A percentile compares a stretch with the other conserved stretches of the same genome.
phyloP scores from a whole-genome alignment of 2,797 vertebrate genomes.

The Ctenosaura bakeri region DNA sequence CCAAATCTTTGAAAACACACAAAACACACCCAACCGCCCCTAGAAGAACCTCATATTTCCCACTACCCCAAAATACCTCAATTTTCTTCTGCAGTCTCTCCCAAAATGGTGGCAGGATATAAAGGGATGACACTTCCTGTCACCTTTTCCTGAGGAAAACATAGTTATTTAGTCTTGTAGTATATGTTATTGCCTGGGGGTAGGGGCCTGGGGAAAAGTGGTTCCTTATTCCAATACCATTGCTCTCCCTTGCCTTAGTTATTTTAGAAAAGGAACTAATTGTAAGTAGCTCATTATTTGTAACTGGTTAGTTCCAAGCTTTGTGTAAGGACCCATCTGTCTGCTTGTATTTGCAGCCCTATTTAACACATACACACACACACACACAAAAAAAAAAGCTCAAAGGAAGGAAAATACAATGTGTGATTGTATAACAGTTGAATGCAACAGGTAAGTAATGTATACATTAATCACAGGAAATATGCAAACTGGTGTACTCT shows the following conservation, averaged over 20 bases:
- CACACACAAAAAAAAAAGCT: conserved; percentile 57
- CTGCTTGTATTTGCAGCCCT: conserved; percentile 29
- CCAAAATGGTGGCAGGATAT: no score
- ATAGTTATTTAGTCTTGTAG: no score
- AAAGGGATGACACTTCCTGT: no score
- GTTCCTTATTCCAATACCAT: no score
- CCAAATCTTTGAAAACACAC: no score
- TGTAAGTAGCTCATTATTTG: background rate
- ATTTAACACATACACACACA: conserved; percentile 21
- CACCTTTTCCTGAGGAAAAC: no score
- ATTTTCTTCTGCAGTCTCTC: no score
- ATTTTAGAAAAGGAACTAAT: background rate
- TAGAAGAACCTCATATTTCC: no score
- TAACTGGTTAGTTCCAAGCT: background rate
- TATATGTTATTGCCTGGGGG: no score
- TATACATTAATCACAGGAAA: background rate
- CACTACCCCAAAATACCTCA: no score
- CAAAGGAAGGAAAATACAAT: background rate
- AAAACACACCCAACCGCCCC: no score
- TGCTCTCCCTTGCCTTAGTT: background rate
- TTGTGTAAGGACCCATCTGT: background rate
- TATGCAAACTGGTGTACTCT: background rate
- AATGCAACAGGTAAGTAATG: background rate
- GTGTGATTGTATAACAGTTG: background rate
- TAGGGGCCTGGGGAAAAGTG: no score